These are phyloP conservation scores for Philotrypesis tridentata DNA, from an alignment of 1,140 invertebrate genomes.

Conservation along the genomic window DNA sequence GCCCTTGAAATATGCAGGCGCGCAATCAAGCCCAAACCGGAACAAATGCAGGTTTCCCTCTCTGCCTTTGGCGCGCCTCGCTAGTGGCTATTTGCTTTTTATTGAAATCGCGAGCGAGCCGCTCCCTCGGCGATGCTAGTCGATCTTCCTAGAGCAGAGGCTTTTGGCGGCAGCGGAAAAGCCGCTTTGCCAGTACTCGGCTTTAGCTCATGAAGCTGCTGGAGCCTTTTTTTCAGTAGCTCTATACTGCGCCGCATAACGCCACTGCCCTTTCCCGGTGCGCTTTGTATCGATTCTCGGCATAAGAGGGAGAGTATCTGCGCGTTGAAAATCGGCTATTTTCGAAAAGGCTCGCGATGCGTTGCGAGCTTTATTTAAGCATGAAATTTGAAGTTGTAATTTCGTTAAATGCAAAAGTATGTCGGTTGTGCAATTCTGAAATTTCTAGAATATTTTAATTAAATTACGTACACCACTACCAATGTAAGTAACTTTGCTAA, in stretches of 20 bases:
- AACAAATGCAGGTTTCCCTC: constrained; percentile 59
- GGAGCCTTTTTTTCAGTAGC: neutral
- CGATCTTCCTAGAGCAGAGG: neutral
- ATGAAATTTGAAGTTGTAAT: neutral
- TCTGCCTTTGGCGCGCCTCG: neutral
- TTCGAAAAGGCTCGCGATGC: neutral
- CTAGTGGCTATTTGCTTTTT: constrained; percentile 53
- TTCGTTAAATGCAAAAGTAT: neutral
- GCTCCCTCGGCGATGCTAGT: neutral
- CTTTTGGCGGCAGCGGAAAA: neutral
- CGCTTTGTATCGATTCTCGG: neutral
- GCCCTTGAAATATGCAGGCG: constrained; percentile 63
- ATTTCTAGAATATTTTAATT: no score
- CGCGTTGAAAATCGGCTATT: neutral
- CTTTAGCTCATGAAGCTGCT: neutral
- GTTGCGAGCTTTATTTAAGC: neutral
- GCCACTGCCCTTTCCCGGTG: neutral
- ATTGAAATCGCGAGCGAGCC: constrained; percentile 56
- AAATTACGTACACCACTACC: no score
- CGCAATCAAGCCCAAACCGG: constrained; percentile 63
- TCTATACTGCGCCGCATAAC: neutral
- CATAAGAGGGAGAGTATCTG: neutral
- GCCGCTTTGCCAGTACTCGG: neutral
- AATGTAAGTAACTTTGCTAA: no score
- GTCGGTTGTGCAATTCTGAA: no score